phyloP scores from a whole-genome alignment of 1,140 invertebrate genomes.

The Scaptomyza pallida region DNA sequence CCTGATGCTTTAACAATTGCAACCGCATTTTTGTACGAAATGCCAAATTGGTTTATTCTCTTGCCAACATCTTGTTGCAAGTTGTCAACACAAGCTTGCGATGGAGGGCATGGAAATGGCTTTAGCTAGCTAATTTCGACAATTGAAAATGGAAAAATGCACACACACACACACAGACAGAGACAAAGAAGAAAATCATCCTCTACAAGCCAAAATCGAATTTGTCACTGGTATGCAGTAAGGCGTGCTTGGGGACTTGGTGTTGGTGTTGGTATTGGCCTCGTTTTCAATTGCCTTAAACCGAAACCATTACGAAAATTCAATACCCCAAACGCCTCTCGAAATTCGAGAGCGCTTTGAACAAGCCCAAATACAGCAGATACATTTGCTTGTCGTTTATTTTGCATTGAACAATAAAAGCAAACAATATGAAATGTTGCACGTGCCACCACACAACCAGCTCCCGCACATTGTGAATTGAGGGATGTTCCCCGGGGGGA shows the following conservation, averaged over 20 bases:
- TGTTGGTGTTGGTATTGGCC: constrained; percentile 7
- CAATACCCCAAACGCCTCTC: too few relatives aligned
- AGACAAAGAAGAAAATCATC: constrained; percentile 20
- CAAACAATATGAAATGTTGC: constrained; percentile 38
- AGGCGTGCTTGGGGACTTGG: neutral
- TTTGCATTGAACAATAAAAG: constrained; percentile 27
- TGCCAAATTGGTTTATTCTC: constrained; percentile 71
- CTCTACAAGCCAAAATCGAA: constrained; percentile 17
- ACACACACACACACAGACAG: too few relatives aligned
- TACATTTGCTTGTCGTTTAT: constrained; percentile 29
- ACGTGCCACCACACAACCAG: constrained; percentile 12
- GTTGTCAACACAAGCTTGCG: constrained; percentile 6
- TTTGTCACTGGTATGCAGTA: constrained; percentile 46
- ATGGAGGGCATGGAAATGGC: too few relatives aligned
- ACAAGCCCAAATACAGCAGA: constrained; percentile 6
- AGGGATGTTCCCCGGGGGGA: neutral
- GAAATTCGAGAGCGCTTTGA: neutral
- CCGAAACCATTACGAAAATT: neutral
- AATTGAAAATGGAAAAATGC: constrained; percentile 9
- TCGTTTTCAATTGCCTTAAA: constrained; percentile 7
- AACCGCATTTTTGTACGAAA: constrained; percentile 36
- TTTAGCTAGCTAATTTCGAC: constrained; percentile 3
- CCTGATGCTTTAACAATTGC: constrained; percentile 31
- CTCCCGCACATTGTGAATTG: neutral
- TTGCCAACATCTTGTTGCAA: constrained; percentile 50